These are phyloP conservation scores for Austrofundulus limnaeus DNA, from an alignment of 2,113 vertebrate genomes.

Conservation along the genomic window DNA sequence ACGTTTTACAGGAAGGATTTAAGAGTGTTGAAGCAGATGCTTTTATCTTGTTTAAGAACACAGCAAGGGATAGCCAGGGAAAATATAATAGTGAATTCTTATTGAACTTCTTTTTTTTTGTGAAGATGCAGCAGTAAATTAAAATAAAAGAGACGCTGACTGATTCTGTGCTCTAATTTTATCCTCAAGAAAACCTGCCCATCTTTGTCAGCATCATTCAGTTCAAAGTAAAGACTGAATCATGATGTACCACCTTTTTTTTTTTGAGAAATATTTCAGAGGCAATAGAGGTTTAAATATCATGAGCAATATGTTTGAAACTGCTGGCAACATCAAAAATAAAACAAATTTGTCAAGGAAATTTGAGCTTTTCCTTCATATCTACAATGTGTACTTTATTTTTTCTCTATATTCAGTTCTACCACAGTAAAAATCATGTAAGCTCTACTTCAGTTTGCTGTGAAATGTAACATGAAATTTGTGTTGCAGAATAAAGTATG, in stretches of 20 bases:
- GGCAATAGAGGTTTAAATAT: slow-evolving; percentile 21
- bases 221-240: slow-evolving; percentile 2
- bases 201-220: slow-evolving; percentile 39
- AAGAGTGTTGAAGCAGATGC: background rate
- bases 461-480: slow-evolving; percentile 1
- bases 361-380: too few relatives aligned
- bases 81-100: slow-evolving; percentile 8
- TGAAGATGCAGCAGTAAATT: slow-evolving; percentile 1
- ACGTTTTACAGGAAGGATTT: background rate
- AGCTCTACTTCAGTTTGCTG: background rate
- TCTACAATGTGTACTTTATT: too few relatives aligned
- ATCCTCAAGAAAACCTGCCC: slow-evolving; percentile 43
- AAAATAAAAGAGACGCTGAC: slow-evolving; percentile 9
- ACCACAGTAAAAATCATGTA: too few relatives aligned
- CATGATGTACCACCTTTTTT: slow-evolving; percentile 2
- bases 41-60: background rate
- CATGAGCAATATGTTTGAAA: background rate
- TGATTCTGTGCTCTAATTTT: slow-evolving; percentile 28
- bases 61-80: background rate
- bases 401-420: too few relatives aligned
- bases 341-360: too few relatives aligned
- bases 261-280: slow-evolving; percentile 28
- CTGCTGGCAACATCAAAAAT: too few relatives aligned
- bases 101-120: slow-evolving; percentile 14
- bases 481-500: background rate